Evolutionary conservation across 2,888 invertebrate species (phyloP), one percentile per base, ranked within the genome.

Genomic region (Camponotus fellah): DNA sequence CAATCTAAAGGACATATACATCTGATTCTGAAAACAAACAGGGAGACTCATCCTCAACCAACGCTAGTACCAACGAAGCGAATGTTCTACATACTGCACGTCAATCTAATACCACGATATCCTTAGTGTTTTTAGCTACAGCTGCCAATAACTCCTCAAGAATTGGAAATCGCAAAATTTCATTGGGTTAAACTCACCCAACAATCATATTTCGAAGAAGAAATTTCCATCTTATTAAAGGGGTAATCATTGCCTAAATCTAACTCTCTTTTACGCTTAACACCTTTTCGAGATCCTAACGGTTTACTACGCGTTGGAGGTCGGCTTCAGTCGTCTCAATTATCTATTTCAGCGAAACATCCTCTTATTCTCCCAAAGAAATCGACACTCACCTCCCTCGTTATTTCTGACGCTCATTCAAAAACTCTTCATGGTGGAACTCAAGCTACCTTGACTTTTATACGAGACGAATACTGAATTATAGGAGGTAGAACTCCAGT

Each of bases 1-100:
- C 10, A 58, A 56, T 0, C 26, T 26, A 26, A 26, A 26, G 26
- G 0, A n/a, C n/a, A 26, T 3, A 21, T 0, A 0, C 21, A 0
- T 56, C 56, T 8, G 21, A 26, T 26, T 2, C 26, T 0, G 26
- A 2, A 26, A 26, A n/a, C 26, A 1, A 26, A 26, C 1, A 26
- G 2, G 26, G 26, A 26, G 26, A 26, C 2, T 26, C 26, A 26
- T 26, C 26, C 0, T 26, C 21, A 3, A 56, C 56, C 3, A 10
- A 9, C 4, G 4, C 4, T 0, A 58, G 21, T 21, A 2, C 0
- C 10, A 43, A 10, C 10, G 56, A 58, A 58, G 56, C 56, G 3
- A 21, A 58, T 10, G 56, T 58, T 10, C 3, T 58, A 0, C 56
- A 58, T 10, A 3, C 56, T 1, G 10, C 56, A 21, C 9, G 21